Evolutionary conservation across 2,113 vertebrate species (phyloP), one percentile per base, ranked within the genome.

Genomic region (Rhinopomastus cyanomelas): DNA sequence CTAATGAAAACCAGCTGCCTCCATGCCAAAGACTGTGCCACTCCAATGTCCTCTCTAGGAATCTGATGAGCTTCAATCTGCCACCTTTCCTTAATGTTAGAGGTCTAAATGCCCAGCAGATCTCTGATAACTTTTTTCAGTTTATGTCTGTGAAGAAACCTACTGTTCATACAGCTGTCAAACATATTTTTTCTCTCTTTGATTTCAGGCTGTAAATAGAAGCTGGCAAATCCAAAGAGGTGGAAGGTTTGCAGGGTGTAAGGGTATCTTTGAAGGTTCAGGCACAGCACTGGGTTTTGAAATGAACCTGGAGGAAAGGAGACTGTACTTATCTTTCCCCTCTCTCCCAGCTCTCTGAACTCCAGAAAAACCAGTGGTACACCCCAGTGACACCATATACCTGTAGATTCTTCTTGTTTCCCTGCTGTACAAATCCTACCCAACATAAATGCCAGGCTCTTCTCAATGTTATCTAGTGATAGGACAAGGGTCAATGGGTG

Each of bases 171-270:
- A 80, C 78, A 90, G 77, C 90, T 90, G 89, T 81, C 76, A 92
- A 93, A 90, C 71, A 56, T 36, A 60, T 30, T 78, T 88, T 68
- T 69, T 65, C 77, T 73, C 79, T 32, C 88, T 93, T 67, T 92
- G 86, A 86, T 91, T 93, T 91, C 56, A 73, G 69, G 79, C 82
- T 88, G 80, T 89, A 91, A 95, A 95, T 52, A 94, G 74, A 93
- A 85, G 69, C 57, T 86, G 87, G 86, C 75, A 96, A 79, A 95
- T 68, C 39, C 55, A 39, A 90, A 94, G 61, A 82, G 57, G 25
- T 68, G 30, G 53, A 88, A 29, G 60, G 55, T 79, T 90, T 93
- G 75, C 66, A 89, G 69, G 34, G 39, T 92, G 72, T 68, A 60
- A 65, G 77, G 81, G 72, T 39, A 34, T 37, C 81, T 91, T 74